Conservation (phyloP, 2,113 vertebrate genomes). For the Donacobius atricapilla region DNA sequence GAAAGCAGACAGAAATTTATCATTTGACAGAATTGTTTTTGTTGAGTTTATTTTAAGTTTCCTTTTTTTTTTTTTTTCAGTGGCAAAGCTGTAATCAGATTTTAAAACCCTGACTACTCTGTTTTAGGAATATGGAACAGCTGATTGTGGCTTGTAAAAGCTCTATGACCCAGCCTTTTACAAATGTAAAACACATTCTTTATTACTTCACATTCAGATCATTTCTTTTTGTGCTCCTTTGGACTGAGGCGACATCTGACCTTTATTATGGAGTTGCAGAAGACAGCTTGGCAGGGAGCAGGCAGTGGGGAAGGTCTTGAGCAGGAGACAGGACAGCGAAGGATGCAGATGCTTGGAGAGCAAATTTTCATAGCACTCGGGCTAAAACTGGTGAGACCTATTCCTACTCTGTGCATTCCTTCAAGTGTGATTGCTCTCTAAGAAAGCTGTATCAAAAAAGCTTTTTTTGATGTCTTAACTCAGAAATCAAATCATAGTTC, state of each 20-base stretch:
- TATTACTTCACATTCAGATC: background rate
- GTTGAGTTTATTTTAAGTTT: background rate
- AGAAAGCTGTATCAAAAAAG: background rate
- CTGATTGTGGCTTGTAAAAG: background rate
- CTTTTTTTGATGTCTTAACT: background rate
- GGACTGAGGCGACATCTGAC: background rate
- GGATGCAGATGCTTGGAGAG: background rate
- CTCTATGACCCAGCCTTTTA: background rate
- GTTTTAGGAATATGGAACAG: background rate
- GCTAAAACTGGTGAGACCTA: background rate
- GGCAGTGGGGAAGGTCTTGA: background rate
- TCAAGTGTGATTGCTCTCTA: background rate
- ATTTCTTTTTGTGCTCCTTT: background rate
- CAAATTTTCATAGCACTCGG: background rate
- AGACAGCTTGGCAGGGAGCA: background rate
- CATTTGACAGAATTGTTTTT: constrained; percentile 26
- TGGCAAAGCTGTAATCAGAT: background rate
- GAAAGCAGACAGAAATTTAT: constrained; percentile 61
- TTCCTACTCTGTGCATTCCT: background rate
- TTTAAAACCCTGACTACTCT: background rate
- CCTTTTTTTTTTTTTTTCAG: background rate
- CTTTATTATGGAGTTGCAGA: background rate
- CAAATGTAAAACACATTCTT: background rate
- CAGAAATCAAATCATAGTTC: background rate
- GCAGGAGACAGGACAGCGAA: background rate